These are phyloP conservation scores for Euproctis similis DNA, from an alignment of 2,888 invertebrate species.

Conservation along the genomic window DNA sequence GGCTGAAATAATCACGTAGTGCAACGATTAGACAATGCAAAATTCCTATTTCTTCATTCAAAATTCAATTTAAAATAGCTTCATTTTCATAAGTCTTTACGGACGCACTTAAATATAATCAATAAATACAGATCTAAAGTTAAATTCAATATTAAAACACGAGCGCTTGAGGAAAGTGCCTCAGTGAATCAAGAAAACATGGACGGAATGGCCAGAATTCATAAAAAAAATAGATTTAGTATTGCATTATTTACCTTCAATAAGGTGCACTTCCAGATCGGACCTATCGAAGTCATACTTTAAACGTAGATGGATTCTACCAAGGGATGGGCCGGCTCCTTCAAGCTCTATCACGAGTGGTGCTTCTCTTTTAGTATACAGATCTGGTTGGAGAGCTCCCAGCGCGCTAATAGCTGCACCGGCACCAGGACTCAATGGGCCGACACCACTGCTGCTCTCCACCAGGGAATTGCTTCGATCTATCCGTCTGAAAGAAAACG, in stretches of 20 bases:
- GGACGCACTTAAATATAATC: too few relatives aligned
- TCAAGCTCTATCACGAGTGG: slow-evolving; percentile 82
- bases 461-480: slow-evolving; percentile 71
- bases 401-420: slow-evolving; percentile 66
- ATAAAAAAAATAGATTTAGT: too few relatives aligned
- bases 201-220: too few relatives aligned
- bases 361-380: slow-evolving; percentile 87
- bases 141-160: too few relatives aligned
- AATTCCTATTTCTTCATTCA: not conserved
- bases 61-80: too few relatives aligned
- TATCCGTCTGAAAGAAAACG: slow-evolving; percentile 62
- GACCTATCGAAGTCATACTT: slow-evolving; percentile 94
- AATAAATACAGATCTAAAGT: too few relatives aligned
- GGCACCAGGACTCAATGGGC: slow-evolving; percentile 60
- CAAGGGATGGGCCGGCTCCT: slow-evolving; percentile 81
- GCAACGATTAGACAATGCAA: too few relatives aligned
- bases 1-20: too few relatives aligned
- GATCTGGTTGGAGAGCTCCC: slow-evolving; percentile 90
- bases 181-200: too few relatives aligned
- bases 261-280: slow-evolving; percentile 92
- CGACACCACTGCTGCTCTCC: slow-evolving; percentile 61
- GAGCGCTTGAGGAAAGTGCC: too few relatives aligned
- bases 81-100: too few relatives aligned
- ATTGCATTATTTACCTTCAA: slow-evolving; percentile 81
- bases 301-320: slow-evolving; percentile 87